phyloP scores from a whole-genome alignment of 1,140 invertebrate genomes.

The Eufriesea mexicana region DNA sequence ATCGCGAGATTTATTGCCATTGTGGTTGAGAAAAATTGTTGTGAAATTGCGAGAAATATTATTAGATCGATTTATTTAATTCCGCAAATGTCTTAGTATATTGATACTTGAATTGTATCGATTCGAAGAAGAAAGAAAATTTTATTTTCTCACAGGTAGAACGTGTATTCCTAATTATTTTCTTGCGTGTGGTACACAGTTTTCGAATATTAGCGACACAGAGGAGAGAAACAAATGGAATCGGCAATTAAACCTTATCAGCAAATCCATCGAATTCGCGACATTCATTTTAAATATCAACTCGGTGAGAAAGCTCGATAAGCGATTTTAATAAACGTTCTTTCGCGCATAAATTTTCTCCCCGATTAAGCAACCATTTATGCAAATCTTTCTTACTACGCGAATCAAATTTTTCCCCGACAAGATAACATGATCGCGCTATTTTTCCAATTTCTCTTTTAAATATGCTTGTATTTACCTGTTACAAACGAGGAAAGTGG shows the following conservation, averaged over 20 bases:
- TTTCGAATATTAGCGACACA: neutral
- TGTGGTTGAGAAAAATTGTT: too few species aligned
- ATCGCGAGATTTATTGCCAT: too few species aligned
- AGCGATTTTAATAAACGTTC: conserved; percentile 21
- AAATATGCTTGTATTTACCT: neutral
- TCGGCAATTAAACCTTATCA: neutral
- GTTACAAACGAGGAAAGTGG: neutral
- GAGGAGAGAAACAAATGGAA: neutral
- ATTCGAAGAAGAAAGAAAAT: too few species aligned
- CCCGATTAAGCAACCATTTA: too few species aligned
- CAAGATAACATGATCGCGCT: neutral
- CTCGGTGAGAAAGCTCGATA: conserved; percentile 12
- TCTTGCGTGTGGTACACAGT: too few species aligned
- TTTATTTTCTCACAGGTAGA: too few species aligned
- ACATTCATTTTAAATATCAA: neutral
- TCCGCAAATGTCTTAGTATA: too few species aligned
- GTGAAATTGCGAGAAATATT: too few species aligned
- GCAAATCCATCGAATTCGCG: neutral
- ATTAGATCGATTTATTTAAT: too few species aligned
- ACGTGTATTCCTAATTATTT: too few species aligned
- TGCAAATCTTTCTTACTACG: neutral
- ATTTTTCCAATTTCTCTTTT: neutral
- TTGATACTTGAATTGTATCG: too few species aligned
- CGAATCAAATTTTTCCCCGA: neutral
- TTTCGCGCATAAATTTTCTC: neutral